Conservation (phyloP, 2,113 vertebrate species). For the Ophthalmolycus amberensis region DNA sequence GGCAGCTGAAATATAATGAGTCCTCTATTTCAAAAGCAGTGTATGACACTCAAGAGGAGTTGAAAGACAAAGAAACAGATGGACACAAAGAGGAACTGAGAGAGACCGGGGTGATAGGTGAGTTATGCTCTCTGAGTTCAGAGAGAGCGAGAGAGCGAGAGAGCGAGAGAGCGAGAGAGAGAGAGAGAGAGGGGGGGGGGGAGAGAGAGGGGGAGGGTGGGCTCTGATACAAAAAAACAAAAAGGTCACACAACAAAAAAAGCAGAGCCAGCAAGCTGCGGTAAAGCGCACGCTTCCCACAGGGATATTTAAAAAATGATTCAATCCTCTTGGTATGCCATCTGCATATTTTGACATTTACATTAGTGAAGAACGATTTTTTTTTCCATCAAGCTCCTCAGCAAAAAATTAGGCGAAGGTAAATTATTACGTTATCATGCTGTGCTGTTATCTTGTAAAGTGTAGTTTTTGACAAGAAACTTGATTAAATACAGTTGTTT, state of each 20-base stretch:
- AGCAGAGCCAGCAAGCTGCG: slow-evolving; percentile 43
- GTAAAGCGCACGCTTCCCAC: slow-evolving; percentile 43
- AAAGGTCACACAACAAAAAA: slow-evolving; percentile 49
- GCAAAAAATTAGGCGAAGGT: background rate
- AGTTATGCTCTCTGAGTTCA: slow-evolving; percentile 59
- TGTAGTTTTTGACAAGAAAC: background rate
- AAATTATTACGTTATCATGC: background rate
- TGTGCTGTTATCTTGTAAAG: background rate
- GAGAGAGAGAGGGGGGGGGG: slow-evolving; percentile 37
- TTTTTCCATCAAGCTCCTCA: background rate
- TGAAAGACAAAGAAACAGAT: slow-evolving; percentile 70
- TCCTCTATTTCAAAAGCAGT: slow-evolving; percentile 48
- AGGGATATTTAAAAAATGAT: slow-evolving; percentile 31
- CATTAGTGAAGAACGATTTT: slow-evolving; percentile 22
- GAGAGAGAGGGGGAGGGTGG: slow-evolving; percentile 38
- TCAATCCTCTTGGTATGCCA: slow-evolving; percentile 48
- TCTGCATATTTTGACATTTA: slow-evolving; percentile 67
- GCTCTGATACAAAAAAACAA: slow-evolving; percentile 47
- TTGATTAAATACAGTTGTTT: background rate
- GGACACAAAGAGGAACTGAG: slow-evolving; percentile 59
- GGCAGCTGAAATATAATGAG: slow-evolving; percentile 27
- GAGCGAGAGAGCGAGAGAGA: slow-evolving; percentile 42
- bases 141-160: slow-evolving; percentile 44
- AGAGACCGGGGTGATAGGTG: slow-evolving; percentile 61
- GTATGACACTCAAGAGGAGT: slow-evolving; percentile 42